These are phyloP conservation scores for Murina feae DNA, from an alignment of 2,113 vertebrate species.

Conservation along the genomic window DNA sequence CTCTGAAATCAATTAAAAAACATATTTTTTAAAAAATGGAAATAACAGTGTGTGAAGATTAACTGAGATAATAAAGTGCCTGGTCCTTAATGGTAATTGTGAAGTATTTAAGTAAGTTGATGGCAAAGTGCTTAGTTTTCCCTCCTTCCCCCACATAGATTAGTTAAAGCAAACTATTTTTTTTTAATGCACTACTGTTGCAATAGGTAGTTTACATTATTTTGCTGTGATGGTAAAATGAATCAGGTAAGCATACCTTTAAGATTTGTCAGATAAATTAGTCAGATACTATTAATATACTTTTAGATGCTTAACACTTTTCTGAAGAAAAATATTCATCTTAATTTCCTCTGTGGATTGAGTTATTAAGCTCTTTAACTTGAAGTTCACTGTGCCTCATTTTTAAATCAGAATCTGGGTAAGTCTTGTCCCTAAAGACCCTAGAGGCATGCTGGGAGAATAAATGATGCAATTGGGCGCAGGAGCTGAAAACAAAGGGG, in stretches of 20 bases:
- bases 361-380: conserved; percentile 5
- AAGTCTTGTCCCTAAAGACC: conserved; percentile 18
- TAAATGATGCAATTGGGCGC: conserved; percentile 13
- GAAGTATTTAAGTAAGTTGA: background rate
- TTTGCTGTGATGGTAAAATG: background rate
- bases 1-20: background rate
- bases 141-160: background rate
- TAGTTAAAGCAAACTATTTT: conserved; percentile 13
- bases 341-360: conserved; percentile 20
- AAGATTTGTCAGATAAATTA: background rate
- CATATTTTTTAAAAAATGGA: background rate
- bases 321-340: background rate
- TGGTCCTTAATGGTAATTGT: background rate
- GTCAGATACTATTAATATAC: background rate
- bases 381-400: conserved; percentile 36
- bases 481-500: conserved; percentile 23
- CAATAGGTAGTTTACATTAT: conserved; percentile 31
- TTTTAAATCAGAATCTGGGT: conserved; percentile 27
- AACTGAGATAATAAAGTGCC: background rate
- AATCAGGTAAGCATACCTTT: background rate
- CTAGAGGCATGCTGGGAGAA: background rate
- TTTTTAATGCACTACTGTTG: background rate
- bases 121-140: background rate
- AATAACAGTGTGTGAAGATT: background rate
- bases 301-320: conserved; percentile 21